Percentiles rank a stretch among this genome's conserved stretches.
Conservation (phyloP, 1,140 invertebrate genomes). For the Euwallacea fornicatus region DNA sequence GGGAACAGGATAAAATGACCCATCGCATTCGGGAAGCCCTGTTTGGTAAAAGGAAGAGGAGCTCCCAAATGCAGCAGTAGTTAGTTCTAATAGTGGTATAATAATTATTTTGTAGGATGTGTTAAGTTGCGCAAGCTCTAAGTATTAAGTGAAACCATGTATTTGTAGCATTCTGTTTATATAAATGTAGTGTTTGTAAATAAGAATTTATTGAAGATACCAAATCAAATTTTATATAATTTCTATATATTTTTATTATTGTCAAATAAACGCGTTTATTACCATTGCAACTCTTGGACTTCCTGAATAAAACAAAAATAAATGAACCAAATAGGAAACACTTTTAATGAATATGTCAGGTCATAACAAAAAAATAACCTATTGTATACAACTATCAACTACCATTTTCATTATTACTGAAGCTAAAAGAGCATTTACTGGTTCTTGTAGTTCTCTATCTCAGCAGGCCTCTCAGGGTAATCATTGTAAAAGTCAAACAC, state of each 20-base stretch:
- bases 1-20: conserved; percentile 41
- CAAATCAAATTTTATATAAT: conserved; percentile 37
- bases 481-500: conserved; percentile 62
- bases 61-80: conserved; percentile 41
- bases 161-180: conserved; percentile 40
- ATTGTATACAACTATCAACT: conserved; percentile 14
- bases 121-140: conserved; percentile 17
- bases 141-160: conserved; percentile 37
- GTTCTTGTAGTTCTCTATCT: conserved; percentile 42
- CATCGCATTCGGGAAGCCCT: conserved; percentile 42
- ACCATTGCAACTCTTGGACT: too few species aligned
- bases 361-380: background rate
- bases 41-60: conserved; percentile 43
- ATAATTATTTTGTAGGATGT: background rate
- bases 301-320: too few species aligned
- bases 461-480: conserved; percentile 54
- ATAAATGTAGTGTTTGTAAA: conserved; percentile 40
- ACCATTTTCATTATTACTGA: conserved; percentile 4
- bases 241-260: conserved; percentile 22
- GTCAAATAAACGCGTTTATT: conserved; percentile 5
- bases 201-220: conserved; percentile 37
- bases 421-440: conserved; percentile 4
- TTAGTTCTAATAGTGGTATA: too few species aligned
- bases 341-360: conserved; percentile 2
- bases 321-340: too few species aligned